Evolutionary conservation across 1,140 invertebrate genomes (phyloP), one percentile per base, ranked within the genome.

Genomic region (Zaprionus kolodkinae): DNA sequence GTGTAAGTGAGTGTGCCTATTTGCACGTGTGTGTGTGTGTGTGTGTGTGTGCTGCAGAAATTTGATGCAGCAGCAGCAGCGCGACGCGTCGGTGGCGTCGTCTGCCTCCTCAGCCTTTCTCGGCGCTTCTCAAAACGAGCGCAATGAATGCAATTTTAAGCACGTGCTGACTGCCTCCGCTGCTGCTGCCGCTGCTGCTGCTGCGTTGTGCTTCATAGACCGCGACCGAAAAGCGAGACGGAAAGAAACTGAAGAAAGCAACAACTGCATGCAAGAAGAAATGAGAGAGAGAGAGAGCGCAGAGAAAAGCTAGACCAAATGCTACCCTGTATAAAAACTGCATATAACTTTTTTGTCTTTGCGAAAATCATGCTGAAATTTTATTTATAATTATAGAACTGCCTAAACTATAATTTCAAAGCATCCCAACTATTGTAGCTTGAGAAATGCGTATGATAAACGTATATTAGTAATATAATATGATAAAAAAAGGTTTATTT

Each of bases 101-200:
- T 13, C 50, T 13, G 30, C 15, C 13, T 25, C 10, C 10, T 25
- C n/a, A 21, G 52, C 54, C 54, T 59, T 40, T 70, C 54, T 54
- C 27, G 3, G 67, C 27, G 35, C 60, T 71, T 75, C 72, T 71
- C 60, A 66, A 59, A 33, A 12, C 48, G 38, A 71, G 57, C 66
- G 63, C 72, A 81, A 71, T 82, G 62, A 81, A 81, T 85, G 81
- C 81, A 85, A 84, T 85, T 84, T 84, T 80, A 85, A 84, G 78
- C 81, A 84, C 81, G 81, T 85, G 81, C 81, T 77, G 69, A 63
- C 12, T 71, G 59, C 54, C 59, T 62, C 69, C 59, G 69, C 69
- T 50, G 73, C 30, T 30, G 27, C 6, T 30, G 27, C 27, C 6
- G 27, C 27, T 30, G 27, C 27, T 30, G 25, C 33, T 38, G 61